These are phyloP conservation scores for Platysternon megacephalum DNA, from an alignment of 2,113 vertebrate genomes.

Conservation along the genomic window DNA sequence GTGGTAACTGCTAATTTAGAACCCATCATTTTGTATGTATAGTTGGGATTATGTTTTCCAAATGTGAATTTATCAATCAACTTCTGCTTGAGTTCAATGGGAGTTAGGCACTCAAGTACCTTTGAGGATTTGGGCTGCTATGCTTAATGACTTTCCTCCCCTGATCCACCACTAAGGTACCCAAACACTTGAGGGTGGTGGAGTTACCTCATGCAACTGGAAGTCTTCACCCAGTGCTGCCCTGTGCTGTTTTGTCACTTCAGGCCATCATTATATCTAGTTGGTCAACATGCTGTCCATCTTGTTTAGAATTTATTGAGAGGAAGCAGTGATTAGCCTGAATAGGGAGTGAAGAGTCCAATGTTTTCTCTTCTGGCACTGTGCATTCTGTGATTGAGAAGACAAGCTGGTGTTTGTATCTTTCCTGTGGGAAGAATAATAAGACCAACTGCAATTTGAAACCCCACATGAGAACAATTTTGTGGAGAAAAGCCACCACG, in stretches of 20 bases:
- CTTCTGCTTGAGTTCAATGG: neutral
- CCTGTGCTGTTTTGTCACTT: neutral
- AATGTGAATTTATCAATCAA: neutral
- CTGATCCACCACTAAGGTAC: neutral
- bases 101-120: neutral
- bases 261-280: neutral
- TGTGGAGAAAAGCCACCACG: neutral
- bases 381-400: constrained; percentile 7
- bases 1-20: neutral
- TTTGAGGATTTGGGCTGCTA: neutral
- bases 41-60: neutral
- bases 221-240: neutral
- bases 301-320: neutral
- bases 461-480: fast-evolving
- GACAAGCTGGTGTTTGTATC: constrained; percentile 14
- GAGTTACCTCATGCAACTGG: neutral
- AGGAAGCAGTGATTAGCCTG: constrained; percentile 11
- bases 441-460: neutral
- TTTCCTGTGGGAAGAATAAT: neutral
- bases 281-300: neutral
- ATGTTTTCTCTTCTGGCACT: constrained; percentile 12
- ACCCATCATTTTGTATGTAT: neutral
- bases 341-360: neutral
- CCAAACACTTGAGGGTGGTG: neutral
- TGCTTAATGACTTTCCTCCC: neutral